phyloP scores from a whole-genome alignment of 2,888 invertebrate genomes.

The Caenorhabditis macrosperma region DNA sequence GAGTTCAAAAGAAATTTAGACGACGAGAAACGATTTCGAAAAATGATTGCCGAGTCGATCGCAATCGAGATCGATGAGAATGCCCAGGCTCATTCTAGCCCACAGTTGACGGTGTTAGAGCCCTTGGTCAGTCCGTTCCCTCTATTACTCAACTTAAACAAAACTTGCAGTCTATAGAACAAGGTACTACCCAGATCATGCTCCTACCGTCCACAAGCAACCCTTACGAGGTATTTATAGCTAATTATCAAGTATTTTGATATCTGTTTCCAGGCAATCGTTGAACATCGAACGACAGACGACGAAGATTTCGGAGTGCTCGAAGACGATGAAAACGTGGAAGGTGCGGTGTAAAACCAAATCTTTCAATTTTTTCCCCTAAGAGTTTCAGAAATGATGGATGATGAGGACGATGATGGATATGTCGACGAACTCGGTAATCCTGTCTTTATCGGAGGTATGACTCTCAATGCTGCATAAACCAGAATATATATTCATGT shows the following conservation, averaged over 20 bases:
- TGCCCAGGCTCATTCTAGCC: slow-evolving; percentile 18
- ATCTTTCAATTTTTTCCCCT: background rate
- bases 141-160: background rate
- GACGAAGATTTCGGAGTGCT: slow-evolving; percentile 49
- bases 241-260: background rate
- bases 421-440: slow-evolving; percentile 62
- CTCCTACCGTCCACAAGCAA: slow-evolving; percentile 1
- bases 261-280: slow-evolving; percentile 13
- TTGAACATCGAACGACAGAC: slow-evolving; percentile 6
- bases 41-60: slow-evolving; percentile 68
- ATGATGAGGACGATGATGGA: slow-evolving; percentile 45
- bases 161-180: slow-evolving; percentile 13
- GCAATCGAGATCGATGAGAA: slow-evolving; percentile 60
- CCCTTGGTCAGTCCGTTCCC: background rate
- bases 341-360: slow-evolving; percentile 9
- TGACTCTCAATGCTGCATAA: background rate
- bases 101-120: background rate
- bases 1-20: slow-evolving; percentile 69
- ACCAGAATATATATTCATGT: background rate
- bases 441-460: slow-evolving; percentile 55
- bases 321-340: slow-evolving; percentile 52
- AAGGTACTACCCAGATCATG: slow-evolving; percentile 24
- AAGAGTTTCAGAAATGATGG: slow-evolving; percentile 30
- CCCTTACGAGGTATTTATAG: slow-evolving; percentile 4
- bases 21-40: slow-evolving; percentile 64